Conservation (phyloP, 2,113 vertebrate species). For the Hylia prasina region DNA sequence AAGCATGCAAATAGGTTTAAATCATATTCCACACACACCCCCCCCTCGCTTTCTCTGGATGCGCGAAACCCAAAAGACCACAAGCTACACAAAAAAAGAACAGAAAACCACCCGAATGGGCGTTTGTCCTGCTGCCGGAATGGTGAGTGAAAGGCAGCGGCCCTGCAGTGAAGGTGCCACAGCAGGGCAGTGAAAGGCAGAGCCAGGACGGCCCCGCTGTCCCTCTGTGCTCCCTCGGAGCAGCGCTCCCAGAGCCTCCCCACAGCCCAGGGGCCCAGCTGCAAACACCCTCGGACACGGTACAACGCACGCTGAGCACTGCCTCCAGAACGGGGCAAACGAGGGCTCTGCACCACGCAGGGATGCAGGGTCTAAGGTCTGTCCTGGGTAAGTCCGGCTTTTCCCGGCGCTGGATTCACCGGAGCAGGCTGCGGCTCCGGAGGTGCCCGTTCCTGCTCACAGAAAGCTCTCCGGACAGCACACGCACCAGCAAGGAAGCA, state of each 20-base stretch:
- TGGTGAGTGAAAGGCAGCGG: not conserved
- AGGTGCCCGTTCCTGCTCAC: not conserved
- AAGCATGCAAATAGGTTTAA: not conserved
- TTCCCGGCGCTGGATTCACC: not conserved
- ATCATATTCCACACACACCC: not conserved
- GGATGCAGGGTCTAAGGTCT: not conserved
- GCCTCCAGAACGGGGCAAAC: not conserved
- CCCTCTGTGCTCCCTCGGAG: not conserved
- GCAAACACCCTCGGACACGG: not conserved
- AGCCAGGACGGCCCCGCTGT: fast-evolving
- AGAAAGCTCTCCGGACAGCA: not conserved
- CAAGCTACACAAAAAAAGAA: not conserved
- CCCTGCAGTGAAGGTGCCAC: not conserved
- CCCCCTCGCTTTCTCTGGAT: not conserved
- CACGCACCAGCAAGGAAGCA: not conserved
- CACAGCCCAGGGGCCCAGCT: not conserved
- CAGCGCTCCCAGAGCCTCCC: not conserved
- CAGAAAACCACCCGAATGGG: not conserved
- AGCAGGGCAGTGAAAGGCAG: fast-evolving
- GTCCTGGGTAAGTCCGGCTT: not conserved
- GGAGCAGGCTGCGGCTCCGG: not conserved
- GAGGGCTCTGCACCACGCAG: not conserved
- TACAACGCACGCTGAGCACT: not conserved
- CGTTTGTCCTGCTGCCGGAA: not conserved
- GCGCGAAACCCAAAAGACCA: not conserved